Percentiles rank a stretch among this genome's conserved stretches.
phyloP scores from a whole-genome alignment of 2,888 invertebrate genomes.

The Dascillus cervinus region DNA sequence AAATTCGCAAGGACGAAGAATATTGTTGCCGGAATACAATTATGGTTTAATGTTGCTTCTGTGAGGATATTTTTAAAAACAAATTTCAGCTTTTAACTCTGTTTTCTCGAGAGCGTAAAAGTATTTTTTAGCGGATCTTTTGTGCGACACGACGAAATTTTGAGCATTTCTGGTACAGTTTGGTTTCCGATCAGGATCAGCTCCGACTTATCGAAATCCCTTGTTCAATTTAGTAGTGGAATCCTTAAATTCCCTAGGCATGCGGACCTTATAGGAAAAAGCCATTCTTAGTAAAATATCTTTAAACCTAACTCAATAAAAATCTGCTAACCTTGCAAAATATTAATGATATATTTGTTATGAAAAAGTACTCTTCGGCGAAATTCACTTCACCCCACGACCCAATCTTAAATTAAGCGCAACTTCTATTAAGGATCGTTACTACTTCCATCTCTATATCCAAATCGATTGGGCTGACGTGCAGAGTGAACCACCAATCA shows the following conservation, averaged over 20 bases:
- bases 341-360: conserved; percentile 18
- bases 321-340: conserved; percentile 20
- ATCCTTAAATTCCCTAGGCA: conserved; percentile 33
- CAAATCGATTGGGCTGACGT: too few species aligned
- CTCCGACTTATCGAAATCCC: conserved; percentile 31
- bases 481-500: too few species aligned
- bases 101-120: not conserved
- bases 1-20: conserved; percentile 16
- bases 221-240: conserved; percentile 37
- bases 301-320: conserved; percentile 23
- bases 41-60: conserved; percentile 20
- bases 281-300: conserved; percentile 26
- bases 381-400: too few species aligned
- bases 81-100: not conserved
- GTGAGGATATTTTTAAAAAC: conserved; percentile 14
- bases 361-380: too few species aligned
- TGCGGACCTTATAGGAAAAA: conserved; percentile 26
- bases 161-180: conserved; percentile 19
- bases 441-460: too few species aligned
- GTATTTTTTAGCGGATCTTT: not conserved
- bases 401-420: too few species aligned
- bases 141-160: not conserved
- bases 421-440: too few species aligned
- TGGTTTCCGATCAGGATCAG: conserved; percentile 28
- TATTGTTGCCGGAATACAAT: conserved; percentile 18